These are phyloP conservation scores for Tupaia tana DNA, from an alignment of 2,113 vertebrate genomes.

Conservation along the genomic window DNA sequence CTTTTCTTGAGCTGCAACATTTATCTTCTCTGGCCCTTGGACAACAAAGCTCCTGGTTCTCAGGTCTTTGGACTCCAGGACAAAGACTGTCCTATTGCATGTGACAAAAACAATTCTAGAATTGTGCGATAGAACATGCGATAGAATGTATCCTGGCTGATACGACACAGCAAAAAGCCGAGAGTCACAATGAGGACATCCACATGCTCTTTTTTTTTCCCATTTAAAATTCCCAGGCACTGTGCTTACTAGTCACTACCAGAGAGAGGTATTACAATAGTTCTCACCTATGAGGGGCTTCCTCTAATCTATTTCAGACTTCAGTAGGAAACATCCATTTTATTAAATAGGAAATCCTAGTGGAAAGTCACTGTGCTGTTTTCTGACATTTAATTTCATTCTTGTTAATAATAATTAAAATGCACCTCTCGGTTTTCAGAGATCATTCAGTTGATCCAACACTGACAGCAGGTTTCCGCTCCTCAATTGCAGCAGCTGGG, in stretches of 20 bases:
- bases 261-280: neutral
- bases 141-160: neutral
- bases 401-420: neutral
- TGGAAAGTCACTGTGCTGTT: neutral
- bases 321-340: neutral
- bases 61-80: no score
- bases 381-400: neutral
- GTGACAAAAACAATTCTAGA: no score
- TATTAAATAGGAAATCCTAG: neutral
- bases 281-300: neutral
- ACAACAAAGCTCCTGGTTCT: no score
- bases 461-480: neutral
- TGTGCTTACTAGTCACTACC: neutral
- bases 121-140: neutral
- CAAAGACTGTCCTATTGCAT: no score
- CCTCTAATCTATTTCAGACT: neutral
- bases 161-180: neutral
- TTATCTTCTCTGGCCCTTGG: neutral
- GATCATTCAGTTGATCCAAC: neutral
- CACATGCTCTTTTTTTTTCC: neutral
- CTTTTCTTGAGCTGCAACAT: no score
- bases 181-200: neutral
- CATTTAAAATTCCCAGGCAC: neutral
- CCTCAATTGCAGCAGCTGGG: no score
- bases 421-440: neutral